Evolutionary conservation across 2,888 invertebrate genomes (phyloP), one percentile per base, ranked within the genome.

Genomic region (Amphipyra berbera): DNA sequence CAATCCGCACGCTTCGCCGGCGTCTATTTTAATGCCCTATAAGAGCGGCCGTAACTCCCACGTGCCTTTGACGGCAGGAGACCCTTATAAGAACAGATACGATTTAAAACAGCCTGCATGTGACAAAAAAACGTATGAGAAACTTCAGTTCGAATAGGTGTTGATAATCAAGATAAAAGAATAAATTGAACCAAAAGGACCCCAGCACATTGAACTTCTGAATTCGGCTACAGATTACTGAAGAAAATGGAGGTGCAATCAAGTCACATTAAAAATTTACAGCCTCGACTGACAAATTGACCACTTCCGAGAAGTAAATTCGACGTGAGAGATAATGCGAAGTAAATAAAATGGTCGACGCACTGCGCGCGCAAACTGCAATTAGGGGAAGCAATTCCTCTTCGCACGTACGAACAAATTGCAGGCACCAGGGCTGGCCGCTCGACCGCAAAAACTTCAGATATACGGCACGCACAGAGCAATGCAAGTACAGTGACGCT

Each of bases 381-480:
- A 93, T 94, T 92, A 93, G 82, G 87, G 82, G 77, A 88, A 85
- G 89, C 89, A 87, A 90, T 88, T 87, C 87, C 83, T 87, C 81
- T 90, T 91, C 88, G 90, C 94, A 93, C 94, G 93, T 94, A 92
- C 90, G 87, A 78, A 88, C 88, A 93, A 94, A 94, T 94, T 94
- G 90, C 91, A 76, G 83, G 83, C 85, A 83, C 83, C 82, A 82
- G 83, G 70, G 81, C 80, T 76, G 81, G 68, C 65, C 63, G 67
- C 42, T 46, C 55, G 55, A 69, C 75, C 65, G 70, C 79, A 79
- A 70, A 74, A 76, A 76, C 72, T 61, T 14, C 55, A 62, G 57
- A 63, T 66, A 65, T 40, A 49, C 69, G 61, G 54, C 77, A 76
- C 69, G 74, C 71, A 78, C 73, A 76, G 72, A 61, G 60, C 70